Conservation (phyloP, 35 echinoderm and acorn worm genomes). For the Lytechinus pictus region DNA sequence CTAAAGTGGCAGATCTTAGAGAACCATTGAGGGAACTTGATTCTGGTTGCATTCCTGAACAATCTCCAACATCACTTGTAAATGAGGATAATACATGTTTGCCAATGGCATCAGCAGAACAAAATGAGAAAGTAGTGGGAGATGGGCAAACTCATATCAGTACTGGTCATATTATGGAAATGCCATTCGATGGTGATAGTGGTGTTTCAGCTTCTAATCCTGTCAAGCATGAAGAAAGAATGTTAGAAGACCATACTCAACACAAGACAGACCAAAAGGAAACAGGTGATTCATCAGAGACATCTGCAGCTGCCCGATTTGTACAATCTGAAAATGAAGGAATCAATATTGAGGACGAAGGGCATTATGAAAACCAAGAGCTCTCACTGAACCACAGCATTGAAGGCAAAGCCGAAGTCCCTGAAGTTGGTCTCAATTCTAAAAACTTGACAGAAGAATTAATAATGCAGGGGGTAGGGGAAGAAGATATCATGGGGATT, state of each 20-base stretch:
- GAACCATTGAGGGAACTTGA: not conserved
- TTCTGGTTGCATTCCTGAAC: not conserved
- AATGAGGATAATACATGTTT: not conserved
- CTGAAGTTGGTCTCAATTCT: not conserved
- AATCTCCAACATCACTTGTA: not conserved
- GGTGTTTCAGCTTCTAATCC: not conserved
- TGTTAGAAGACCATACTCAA: not conserved
- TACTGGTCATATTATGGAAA: not conserved
- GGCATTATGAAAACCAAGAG: not conserved
- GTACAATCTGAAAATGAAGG: not conserved
- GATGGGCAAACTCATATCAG: not conserved
- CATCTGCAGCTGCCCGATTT: not conserved
- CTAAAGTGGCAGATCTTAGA: not conserved
- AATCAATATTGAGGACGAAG: not conserved
- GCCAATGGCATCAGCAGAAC: not conserved
- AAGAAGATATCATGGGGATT: not conserved
- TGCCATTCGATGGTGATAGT: not conserved
- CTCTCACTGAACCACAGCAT: not conserved
- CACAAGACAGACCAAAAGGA: not conserved
- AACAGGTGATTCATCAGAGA: not conserved
- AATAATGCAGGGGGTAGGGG: not conserved
- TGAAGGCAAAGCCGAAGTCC: not conserved
- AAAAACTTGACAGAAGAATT: not conserved
- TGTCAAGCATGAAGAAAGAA: not conserved
- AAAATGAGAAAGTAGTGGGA: not conserved